Evolutionary conservation across 2,797 vertebrate genomes (phyloP).

Genomic region (Sebastes vulpes): DNA sequence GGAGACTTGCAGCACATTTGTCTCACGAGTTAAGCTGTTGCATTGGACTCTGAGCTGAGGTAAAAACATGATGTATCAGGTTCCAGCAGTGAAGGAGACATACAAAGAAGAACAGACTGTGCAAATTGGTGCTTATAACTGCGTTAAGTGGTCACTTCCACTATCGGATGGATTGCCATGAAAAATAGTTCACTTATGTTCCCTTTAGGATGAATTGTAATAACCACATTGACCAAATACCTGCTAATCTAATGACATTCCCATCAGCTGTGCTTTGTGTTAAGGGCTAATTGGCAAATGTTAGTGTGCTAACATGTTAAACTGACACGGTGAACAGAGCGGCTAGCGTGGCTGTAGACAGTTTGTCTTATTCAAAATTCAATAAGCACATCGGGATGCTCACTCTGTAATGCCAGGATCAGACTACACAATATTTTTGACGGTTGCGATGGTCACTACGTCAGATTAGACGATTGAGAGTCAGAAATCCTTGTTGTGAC

Average conservation of each 20-base stretch:
- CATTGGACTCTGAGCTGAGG: constrained; percentile 22
- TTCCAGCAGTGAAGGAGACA: not conserved
- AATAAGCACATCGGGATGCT: not conserved
- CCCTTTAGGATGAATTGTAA: not conserved
- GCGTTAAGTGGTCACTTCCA: not conserved
- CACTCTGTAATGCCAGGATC: no score
- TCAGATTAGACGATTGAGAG: no score
- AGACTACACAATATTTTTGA: no score
- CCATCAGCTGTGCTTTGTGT: not conserved
- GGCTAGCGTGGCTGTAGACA: not conserved
- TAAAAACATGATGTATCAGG: not conserved
- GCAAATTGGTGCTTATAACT: not conserved
- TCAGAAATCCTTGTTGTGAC: no score
- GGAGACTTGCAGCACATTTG: constrained; percentile 7
- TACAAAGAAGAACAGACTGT: not conserved
- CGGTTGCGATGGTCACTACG: no score
- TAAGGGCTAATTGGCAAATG: not conserved
- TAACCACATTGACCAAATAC: not conserved
- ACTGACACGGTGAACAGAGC: not conserved
- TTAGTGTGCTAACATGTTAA: not conserved
- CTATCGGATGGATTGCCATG: not conserved
- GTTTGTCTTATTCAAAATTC: not conserved
- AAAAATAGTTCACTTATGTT: not conserved
- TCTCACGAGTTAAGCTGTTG: constrained; percentile 10
- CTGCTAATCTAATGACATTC: not conserved